A percentile compares a stretch with the other conserved stretches of the same genome.
Evolutionary conservation across 2,888 invertebrate species (phyloP).

Genomic region (Himalopsyche kuldschensis): DNA sequence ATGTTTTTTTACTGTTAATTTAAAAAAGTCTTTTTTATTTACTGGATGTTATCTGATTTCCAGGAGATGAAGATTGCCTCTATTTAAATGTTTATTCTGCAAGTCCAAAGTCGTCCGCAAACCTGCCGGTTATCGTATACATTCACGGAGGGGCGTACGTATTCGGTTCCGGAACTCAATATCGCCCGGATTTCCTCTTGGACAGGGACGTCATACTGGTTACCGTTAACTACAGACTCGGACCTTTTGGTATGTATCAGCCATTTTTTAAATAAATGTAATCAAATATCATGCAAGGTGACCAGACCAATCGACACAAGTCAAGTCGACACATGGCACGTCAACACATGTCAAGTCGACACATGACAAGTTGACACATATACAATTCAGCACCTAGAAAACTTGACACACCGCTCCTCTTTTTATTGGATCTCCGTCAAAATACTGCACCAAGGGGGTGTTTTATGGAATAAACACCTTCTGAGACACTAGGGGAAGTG

Average conservation of each 20-base stretch:
- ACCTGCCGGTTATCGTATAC: conserved; percentile 64
- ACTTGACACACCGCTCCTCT: too few species aligned
- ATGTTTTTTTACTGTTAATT: too few species aligned
- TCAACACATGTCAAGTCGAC: too few species aligned
- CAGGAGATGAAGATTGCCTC: conserved; percentile 70
- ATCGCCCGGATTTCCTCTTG: conserved; percentile 64
- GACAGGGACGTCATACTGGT: conserved; percentile 67
- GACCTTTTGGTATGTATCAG: conserved; percentile 62
- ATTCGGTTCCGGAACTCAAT: conserved; percentile 61
- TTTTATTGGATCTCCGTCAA: too few species aligned
- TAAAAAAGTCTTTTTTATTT: too few species aligned
- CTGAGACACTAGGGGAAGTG: too few species aligned
- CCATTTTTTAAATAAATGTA: background rate
- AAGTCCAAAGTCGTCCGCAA: conserved; percentile 47
- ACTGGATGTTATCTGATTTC: background rate
- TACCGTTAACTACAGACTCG: conserved; percentile 72
- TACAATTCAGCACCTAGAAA: too few species aligned
- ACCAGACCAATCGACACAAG: too few species aligned
- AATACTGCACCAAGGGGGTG: too few species aligned
- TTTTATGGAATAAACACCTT: too few species aligned
- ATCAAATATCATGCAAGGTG: background rate
- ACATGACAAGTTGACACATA: too few species aligned
- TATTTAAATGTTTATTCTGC: conserved; percentile 67
- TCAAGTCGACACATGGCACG: too few species aligned
- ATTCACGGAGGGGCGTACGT: conserved; percentile 74